phyloP scores from a whole-genome alignment of 2,888 invertebrate genomes.

The Mamestra brassicae region DNA sequence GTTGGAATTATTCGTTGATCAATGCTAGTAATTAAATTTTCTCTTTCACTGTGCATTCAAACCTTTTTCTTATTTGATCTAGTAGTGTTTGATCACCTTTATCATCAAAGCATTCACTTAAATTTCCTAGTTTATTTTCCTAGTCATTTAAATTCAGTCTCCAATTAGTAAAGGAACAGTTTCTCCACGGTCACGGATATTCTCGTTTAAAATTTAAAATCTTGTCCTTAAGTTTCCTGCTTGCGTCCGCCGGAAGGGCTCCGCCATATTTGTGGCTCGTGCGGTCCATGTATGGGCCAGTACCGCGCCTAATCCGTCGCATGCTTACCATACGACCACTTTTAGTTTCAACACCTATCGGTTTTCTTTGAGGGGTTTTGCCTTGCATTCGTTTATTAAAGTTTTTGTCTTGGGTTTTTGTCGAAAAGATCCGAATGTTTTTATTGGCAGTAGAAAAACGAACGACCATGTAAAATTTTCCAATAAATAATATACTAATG shows the following conservation, averaged over 20 bases:
- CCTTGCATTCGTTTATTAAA: not conserved
- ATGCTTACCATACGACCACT: constrained; percentile 70
- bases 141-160: not conserved
- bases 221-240: constrained; percentile 64
- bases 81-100: not conserved
- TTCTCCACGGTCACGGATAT: constrained; percentile 42
- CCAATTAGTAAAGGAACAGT: constrained; percentile 27
- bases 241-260: constrained; percentile 83
- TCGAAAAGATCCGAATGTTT: not conserved
- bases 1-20: constrained; percentile 18
- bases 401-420: constrained; percentile 18
- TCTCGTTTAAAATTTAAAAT: constrained; percentile 57
- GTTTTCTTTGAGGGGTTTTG: constrained; percentile 74
- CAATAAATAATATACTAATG: not conserved
- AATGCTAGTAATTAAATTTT: constrained; percentile 35
- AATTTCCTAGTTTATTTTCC: not conserved
- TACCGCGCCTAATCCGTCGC: constrained; percentile 77
- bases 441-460: constrained; percentile 11
- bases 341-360: constrained; percentile 72
- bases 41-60: constrained; percentile 17
- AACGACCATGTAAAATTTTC: not conserved
- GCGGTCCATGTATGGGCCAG: constrained; percentile 72
- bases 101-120: not conserved
- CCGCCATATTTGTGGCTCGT: constrained; percentile 74
- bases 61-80: constrained; percentile 4